Base-by-base conservation (phyloP, 1,140 invertebrate species). In the Lepidurus couesii region DNA sequence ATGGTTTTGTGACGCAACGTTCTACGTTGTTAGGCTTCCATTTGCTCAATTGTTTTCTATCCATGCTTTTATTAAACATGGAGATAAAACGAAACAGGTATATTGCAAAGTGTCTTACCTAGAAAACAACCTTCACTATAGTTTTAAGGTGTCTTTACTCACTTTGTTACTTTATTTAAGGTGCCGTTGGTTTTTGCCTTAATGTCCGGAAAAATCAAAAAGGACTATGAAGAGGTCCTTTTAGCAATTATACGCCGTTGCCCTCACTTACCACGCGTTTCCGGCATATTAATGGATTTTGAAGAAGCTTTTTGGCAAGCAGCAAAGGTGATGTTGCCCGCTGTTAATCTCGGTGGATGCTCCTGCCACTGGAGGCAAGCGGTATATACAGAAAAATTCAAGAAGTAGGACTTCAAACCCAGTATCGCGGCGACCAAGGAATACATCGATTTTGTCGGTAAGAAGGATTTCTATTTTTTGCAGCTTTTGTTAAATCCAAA, bases 301-400 rank as follows among this genome's bases (percentile, higher is more conserved):
- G 74, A 75, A 24, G 74, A 1, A 34, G 74, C 74, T 24, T 11
- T 75, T 34, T 75, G 74, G 74, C 26, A 75, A 24, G 74, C 65
- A 24, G 24, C 42, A 13, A 24, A 24, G 13, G 24, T 75, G 13
- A 1, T 75, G 24, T 75, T 75, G 13, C 74, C 74, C 10, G 11
- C 26, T 11, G 11, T 75, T 24, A 11, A 10, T 24, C 26, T 75
- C 24, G 1, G 42, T 34, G 74, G 74, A 24, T 75, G 74, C 74
- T 75, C 24, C 42, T 75, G 2, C 74, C 74, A 75, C 24, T 75
- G 26, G 13, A 75, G 24, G 1, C 74, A 75, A 75, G 74, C 74
- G 11, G 24, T 75, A 11, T 75, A 11, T 75, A 42, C 10, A 11
- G 74, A 11, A 75, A 75, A 24, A 24, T 16, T 10, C 74, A 75